phyloP scores from a whole-genome alignment of 2,113 vertebrate genomes.

The Ageneiosus marmoratus region DNA sequence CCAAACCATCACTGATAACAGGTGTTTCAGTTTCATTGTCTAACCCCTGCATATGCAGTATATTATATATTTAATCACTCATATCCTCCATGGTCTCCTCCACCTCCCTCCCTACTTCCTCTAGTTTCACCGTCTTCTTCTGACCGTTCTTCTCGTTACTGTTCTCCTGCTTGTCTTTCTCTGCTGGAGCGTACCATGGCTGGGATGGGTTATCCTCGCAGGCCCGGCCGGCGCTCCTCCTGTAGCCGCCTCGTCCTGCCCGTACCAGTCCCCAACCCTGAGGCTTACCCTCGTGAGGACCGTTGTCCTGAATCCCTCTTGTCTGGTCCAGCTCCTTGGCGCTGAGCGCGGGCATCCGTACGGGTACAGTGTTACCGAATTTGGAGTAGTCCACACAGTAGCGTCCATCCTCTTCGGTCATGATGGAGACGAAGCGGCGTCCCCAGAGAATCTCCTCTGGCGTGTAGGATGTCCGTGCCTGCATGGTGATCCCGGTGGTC shows the following conservation, averaged over 20 bases:
- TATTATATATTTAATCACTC: conserved; percentile 56
- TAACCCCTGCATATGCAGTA: not conserved
- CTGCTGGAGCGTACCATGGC: conserved; percentile 65
- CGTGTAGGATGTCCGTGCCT: conserved; percentile 80
- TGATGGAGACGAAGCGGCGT: conserved; percentile 79
- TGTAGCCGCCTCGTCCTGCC: conserved; percentile 74
- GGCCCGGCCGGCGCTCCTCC: conserved; percentile 67
- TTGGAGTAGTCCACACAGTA: conserved; percentile 84
- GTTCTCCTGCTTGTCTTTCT: conserved; percentile 47
- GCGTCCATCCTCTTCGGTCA: conserved; percentile 77
- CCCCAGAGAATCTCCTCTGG: conserved; percentile 83
- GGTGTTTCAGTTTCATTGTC: too few species aligned
- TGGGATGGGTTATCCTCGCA: conserved; percentile 57
- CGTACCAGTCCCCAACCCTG: conserved; percentile 77
- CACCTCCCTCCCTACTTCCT: conserved; percentile 70
- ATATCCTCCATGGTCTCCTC: conserved; percentile 58
- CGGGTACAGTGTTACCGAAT: conserved; percentile 78
- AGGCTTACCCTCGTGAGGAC: conserved; percentile 50
- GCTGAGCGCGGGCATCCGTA: conserved; percentile 75
- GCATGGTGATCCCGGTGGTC: conserved; percentile 82
- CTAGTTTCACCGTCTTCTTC: conserved; percentile 71
- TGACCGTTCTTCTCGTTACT: conserved; percentile 59
- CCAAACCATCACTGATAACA: too few species aligned
- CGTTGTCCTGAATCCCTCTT: conserved; percentile 65
- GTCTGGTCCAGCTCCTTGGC: conserved; percentile 76